Conservation (phyloP, 2,797 vertebrate genomes). For the Emydoidea blandingii region DNA sequence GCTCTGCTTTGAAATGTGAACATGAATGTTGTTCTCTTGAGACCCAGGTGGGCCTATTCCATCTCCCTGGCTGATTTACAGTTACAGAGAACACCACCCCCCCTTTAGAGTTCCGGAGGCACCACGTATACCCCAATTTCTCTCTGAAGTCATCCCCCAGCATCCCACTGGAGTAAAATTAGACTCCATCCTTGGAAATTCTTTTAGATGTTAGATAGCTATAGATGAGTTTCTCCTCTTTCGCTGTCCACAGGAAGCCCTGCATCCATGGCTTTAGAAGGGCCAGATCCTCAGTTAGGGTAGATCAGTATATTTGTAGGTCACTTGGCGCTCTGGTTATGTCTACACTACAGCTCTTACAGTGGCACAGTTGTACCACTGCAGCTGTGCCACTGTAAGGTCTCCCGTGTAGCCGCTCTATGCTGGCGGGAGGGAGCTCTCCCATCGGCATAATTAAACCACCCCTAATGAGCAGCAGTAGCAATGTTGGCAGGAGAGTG, state of each 20-base stretch:
- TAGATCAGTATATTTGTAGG: not conserved
- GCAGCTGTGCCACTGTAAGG: too few species aligned
- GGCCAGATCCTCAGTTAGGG: not conserved
- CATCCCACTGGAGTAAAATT: not conserved
- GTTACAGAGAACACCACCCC: not conserved
- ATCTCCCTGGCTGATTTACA: not conserved
- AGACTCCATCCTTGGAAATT: accelerated
- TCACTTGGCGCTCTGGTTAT: not conserved
- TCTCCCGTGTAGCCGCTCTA: too few species aligned
- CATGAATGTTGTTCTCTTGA: not conserved
- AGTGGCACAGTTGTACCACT: too few species aligned
- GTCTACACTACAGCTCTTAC: too few species aligned
- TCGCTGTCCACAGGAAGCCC: not conserved
- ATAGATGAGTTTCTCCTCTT: not conserved
- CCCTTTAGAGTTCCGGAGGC: not conserved
- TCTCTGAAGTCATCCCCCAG: not conserved
- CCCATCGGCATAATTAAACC: not conserved
- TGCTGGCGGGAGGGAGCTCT: not conserved
- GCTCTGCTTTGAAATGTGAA: accelerated
- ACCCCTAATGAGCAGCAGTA: too few species aligned
- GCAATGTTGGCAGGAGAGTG: not conserved
- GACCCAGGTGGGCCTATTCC: not conserved
- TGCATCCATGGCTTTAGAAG: not conserved
- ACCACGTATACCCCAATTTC: accelerated
- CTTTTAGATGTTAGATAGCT: not conserved